These are phyloP conservation scores for Salvelinus fontinalis DNA, from an alignment of 2,113 vertebrate species.

Conservation along the genomic window DNA sequence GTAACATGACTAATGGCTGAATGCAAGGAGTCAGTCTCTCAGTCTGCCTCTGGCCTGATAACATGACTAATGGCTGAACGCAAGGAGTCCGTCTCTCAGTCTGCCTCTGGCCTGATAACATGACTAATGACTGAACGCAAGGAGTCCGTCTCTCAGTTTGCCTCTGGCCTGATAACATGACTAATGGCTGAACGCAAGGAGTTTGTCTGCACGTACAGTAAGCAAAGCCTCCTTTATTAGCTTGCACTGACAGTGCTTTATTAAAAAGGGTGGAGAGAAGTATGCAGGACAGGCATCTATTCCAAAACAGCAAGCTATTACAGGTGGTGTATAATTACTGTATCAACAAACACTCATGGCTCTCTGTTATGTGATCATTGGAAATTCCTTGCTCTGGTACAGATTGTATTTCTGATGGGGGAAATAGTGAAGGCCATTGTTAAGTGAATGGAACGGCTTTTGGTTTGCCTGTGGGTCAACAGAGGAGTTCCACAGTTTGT, in stretches of 20 bases:
- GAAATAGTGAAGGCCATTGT: constrained; percentile 58
- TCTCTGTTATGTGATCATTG: constrained; percentile 55
- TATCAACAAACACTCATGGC: constrained; percentile 66
- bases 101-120: background rate
- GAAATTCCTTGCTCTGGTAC: constrained; percentile 55
- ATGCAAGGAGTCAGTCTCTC: no score
- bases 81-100: background rate
- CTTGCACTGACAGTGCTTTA: constrained; percentile 70
- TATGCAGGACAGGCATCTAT: constrained; percentile 57
- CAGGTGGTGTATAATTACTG: constrained; percentile 69
- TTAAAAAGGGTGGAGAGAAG: constrained; percentile 73
- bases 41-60: no score
- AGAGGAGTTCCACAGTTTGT: constrained; percentile 45
- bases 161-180: background rate
- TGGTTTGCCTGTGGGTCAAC: constrained; percentile 51
- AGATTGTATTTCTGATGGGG: constrained; percentile 57
- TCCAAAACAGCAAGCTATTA: constrained; percentile 69
- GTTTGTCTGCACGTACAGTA: constrained; percentile 36
- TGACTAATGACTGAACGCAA: background rate
- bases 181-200: constrained; percentile 18
- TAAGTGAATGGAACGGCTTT: constrained; percentile 43
- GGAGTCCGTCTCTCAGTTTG: background rate
- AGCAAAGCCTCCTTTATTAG: constrained; percentile 61
- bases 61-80: no score
- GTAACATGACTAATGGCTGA: no score